Evolutionary conservation across 2,113 vertebrate species (phyloP), one percentile per base, ranked within the genome.

Genomic region (Marmota monax): DNA sequence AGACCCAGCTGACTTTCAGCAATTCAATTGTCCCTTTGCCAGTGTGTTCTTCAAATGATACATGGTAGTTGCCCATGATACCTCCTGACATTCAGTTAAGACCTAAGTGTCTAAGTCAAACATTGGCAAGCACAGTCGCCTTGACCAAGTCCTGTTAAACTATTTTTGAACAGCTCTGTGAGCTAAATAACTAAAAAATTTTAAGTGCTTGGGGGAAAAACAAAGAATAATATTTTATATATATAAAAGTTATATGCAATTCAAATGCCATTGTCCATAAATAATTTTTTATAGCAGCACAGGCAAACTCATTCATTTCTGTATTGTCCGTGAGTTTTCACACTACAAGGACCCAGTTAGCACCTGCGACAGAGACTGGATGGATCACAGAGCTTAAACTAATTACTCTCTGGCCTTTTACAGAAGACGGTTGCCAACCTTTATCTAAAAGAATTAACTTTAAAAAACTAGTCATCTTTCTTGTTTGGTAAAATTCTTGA

Each of bases 251-350:
- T n/a, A n/a, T 4, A 65, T 61, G 3, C 92, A 61, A 91, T 74
- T 95, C 2, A 70, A 63, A 79, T 70, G 29, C 94, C 20, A 42
- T 25, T 77, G 53, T 89, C 3, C 27, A 53, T 58, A 72, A 88
- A 80, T 93, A 61, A 80, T 92, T 45, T 27, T 93, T 96, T 72
- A n/a, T 84, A 77, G 13, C 34, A 84, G 39, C 12, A 78, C 2
- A 61, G 32, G 6, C 22, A 69, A 37, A 17, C 34, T 80, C 22
- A 25, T 73, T 69, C 11, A 29, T 76, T 95, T 70, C 48, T 23
- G 17, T 63, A 29, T 29, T 74, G 10, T 51, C 25, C 8, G 4
- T 48, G 67, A 37, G 34, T 51, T 95, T 88, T 78, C 45, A 73
- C 5, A 79, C 3, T 3, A 56, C 2, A 5, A 6, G 14, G 32